phyloP scores from a whole-genome alignment of 2,113 vertebrate genomes.

The Naja naja region DNA sequence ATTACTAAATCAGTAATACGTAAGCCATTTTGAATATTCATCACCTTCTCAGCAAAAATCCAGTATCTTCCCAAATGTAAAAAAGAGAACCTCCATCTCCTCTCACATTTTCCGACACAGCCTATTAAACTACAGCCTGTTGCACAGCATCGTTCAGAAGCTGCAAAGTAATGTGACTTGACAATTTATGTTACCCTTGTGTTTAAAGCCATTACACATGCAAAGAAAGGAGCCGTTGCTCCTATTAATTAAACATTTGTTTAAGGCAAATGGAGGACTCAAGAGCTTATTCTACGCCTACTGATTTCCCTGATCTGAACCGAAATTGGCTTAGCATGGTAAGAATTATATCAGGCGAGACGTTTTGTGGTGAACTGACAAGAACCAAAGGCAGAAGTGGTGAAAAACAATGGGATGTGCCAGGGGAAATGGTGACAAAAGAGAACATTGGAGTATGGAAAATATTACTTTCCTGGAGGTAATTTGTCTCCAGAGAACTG shows the following conservation, averaged over 20 bases:
- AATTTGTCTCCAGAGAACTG: not conserved
- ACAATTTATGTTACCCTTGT: constrained; percentile 33
- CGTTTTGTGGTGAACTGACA: not conserved
- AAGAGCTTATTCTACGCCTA: not conserved
- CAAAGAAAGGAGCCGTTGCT: constrained; percentile 28
- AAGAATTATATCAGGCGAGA: not conserved
- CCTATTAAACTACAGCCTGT: constrained; percentile 48
- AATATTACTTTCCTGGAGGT: not conserved
- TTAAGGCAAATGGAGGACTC: not conserved
- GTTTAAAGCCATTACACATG: constrained; percentile 38
- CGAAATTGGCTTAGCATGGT: constrained; percentile 3
- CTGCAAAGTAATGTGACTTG: constrained; percentile 29
- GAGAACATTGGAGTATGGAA: not conserved
- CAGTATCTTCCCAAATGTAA: constrained; percentile 26
- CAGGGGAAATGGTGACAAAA: too few relatives aligned
- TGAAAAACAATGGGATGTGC: too few relatives aligned
- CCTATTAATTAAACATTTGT: constrained; percentile 29
- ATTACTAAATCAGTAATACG: constrained; percentile 36
- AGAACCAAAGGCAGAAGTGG: not conserved
- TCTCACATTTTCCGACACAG: constrained; percentile 51
- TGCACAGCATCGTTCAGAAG: constrained; percentile 37
- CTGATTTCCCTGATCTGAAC: not conserved
- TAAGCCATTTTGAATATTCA: not conserved
- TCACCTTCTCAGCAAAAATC: constrained; percentile 40
- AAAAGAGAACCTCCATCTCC: constrained; percentile 7